Percentiles rank a stretch among this genome's conserved stretches.
phyloP scores from a whole-genome alignment of 2,888 invertebrate genomes.

The Euclidia mi region DNA sequence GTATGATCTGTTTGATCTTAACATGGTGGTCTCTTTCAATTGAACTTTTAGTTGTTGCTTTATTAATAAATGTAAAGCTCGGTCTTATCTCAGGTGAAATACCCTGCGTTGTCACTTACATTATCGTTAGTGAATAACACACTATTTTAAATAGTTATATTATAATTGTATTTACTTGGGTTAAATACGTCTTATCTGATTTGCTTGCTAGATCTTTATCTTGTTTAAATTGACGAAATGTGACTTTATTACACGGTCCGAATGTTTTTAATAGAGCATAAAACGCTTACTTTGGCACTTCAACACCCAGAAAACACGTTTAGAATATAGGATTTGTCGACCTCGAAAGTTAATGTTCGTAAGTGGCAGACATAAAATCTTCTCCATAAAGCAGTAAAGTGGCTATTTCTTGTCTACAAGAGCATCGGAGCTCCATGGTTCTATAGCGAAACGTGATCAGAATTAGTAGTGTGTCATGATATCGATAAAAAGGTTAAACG shows the following conservation, averaged over 20 bases:
- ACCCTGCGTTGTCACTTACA: too few relatives aligned
- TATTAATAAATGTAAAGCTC: too few relatives aligned
- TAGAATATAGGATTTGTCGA: slow-evolving; percentile 73
- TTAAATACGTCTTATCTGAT: too few relatives aligned
- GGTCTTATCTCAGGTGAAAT: too few relatives aligned
- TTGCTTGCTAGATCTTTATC: too few relatives aligned
- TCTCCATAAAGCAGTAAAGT: slow-evolving; percentile 79
- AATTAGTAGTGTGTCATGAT: slow-evolving; percentile 61
- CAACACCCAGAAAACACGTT: slow-evolving; percentile 54
- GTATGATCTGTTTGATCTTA: too few relatives aligned
- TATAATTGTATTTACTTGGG: too few relatives aligned
- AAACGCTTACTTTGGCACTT: slow-evolving; percentile 50
- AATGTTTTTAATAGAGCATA: slow-evolving; percentile 32
- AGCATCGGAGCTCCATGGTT: slow-evolving; percentile 71
- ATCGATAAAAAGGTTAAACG: slow-evolving; percentile 47
- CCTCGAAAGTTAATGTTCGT: slow-evolving; percentile 80
- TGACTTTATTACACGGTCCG: not conserved
- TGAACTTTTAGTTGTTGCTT: too few relatives aligned
- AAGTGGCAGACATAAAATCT: slow-evolving; percentile 82
- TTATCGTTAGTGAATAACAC: too few relatives aligned
- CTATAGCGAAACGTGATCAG: slow-evolving; percentile 74
- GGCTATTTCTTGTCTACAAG: slow-evolving; percentile 82
- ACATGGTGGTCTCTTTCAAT: too few relatives aligned
- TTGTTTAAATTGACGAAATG: too few relatives aligned
- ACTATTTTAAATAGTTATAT: too few relatives aligned